phyloP scores from a whole-genome alignment of 35 echinoderm and acorn worm genomes.

The Eucidaris tribuloides region DNA sequence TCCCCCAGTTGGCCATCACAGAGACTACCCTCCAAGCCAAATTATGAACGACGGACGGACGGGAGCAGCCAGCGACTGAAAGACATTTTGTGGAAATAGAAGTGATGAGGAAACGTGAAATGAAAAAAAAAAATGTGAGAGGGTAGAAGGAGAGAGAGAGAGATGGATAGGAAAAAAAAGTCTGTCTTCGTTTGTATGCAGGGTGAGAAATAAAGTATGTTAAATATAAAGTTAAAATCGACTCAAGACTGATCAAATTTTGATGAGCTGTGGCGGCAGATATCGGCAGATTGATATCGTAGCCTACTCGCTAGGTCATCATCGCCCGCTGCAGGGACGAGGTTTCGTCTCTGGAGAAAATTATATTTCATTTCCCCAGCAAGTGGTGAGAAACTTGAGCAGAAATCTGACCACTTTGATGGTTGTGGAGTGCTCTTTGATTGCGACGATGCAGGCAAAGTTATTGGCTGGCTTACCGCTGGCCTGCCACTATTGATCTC shows the following conservation, averaged over 20 bases:
- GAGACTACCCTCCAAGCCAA: constrained; percentile 3
- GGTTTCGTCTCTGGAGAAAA: constrained; percentile 38
- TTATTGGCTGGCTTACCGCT: not conserved
- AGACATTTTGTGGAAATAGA: not conserved
- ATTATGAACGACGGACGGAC: not conserved
- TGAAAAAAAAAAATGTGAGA: no score
- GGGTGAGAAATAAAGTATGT: not conserved
- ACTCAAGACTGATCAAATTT: constrained; percentile 53
- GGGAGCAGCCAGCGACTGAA: not conserved
- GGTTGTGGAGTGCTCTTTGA: constrained; percentile 60
- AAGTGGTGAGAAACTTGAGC: constrained; percentile 47
- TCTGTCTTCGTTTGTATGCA: not conserved
- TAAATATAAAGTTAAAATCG: constrained; percentile 23
- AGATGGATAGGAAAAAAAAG: no score
- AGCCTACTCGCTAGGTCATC: constrained; percentile 12
- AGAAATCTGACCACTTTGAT: constrained; percentile 58
- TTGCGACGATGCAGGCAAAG: constrained; percentile 27
- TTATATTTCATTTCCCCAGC: constrained; percentile 51
- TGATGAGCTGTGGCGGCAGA: constrained; percentile 41
- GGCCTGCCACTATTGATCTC: constrained; percentile 18
- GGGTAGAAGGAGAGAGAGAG: not conserved
- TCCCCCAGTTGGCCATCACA: not conserved
- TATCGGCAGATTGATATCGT: constrained; percentile 57
- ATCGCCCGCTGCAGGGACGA: constrained; percentile 20
- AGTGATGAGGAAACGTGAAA: not conserved